These are phyloP conservation scores for Mus musculus DNA, from an alignment of 2,113 vertebrate genomes.

Conservation along the genomic window DNA sequence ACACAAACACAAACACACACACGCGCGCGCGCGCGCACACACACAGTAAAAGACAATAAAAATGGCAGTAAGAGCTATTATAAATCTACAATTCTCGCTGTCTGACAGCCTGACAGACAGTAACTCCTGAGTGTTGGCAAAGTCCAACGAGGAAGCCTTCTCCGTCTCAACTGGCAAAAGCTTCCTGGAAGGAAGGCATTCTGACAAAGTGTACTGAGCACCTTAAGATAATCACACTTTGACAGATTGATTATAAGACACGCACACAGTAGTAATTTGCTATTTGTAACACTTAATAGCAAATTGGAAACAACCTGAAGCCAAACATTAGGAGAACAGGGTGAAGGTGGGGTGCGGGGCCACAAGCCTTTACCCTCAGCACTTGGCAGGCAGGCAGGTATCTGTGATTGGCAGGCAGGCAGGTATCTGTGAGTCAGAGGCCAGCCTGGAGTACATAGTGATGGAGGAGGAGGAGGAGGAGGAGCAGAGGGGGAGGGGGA, in stretches of 20 bases:
- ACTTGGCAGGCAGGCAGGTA: background rate
- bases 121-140: background rate
- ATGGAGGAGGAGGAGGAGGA: background rate
- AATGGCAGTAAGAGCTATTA: background rate
- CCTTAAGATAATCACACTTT: slow-evolving; percentile 24
- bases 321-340: background rate
- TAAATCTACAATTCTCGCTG: background rate
- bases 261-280: background rate
- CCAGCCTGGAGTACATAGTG: background rate
- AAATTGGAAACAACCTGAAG: slow-evolving; percentile 34
- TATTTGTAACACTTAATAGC: slow-evolving; percentile 3
- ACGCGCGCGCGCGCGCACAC: background rate
- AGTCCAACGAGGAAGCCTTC: background rate
- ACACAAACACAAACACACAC: background rate
- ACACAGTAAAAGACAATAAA: background rate
- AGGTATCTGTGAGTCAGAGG: background rate
- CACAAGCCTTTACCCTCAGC: background rate
- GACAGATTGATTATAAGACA: slow-evolving; percentile 22
- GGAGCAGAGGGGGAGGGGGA: background rate
- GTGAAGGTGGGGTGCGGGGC: background rate
- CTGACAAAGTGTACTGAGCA: background rate
- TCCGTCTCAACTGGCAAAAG: background rate
- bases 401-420: background rate
- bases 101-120: background rate
- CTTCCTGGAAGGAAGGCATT: slow-evolving; percentile 22